These are phyloP conservation scores for Sander lucioperca DNA, from an alignment of 2,113 vertebrate genomes.

Conservation along the genomic window DNA sequence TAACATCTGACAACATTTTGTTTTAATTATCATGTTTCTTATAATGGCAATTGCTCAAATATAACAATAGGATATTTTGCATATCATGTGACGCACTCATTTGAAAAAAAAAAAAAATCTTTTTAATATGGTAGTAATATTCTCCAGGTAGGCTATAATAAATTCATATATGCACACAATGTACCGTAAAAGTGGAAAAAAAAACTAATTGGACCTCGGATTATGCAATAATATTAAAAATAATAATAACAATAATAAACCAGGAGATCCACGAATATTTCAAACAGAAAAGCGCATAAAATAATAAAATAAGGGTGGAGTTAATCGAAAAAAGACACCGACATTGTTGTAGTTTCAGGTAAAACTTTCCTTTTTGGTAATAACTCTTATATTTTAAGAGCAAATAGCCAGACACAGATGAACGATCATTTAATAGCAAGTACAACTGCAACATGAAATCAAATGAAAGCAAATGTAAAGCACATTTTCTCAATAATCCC, in stretches of 20 bases:
- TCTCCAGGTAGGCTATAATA: constrained; percentile 13
- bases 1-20: not conserved
- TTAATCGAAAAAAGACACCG: not conserved
- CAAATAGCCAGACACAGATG: not conserved
- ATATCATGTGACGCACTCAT: not conserved
- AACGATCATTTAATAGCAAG: not conserved
- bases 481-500: not conserved
- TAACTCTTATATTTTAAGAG: not conserved
- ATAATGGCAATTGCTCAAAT: not conserved
- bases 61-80: constrained; percentile 12
- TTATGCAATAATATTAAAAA: not conserved
- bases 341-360: not conserved
- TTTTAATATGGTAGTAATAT: not conserved
- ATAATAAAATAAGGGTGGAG: not conserved
- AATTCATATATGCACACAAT: constrained; percentile 24
- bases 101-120: constrained; percentile 15
- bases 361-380: not conserved
- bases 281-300: not conserved
- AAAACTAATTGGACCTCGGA: not conserved
- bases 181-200: not conserved
- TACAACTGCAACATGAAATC: not conserved
- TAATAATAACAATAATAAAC: not conserved
- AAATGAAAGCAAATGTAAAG: not conserved
- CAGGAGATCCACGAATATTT: not conserved
- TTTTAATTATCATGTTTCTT: constrained; percentile 32